Evolutionary conservation across 2,797 vertebrate species (phyloP).

Genomic region (Premnoplex brunnescens): DNA sequence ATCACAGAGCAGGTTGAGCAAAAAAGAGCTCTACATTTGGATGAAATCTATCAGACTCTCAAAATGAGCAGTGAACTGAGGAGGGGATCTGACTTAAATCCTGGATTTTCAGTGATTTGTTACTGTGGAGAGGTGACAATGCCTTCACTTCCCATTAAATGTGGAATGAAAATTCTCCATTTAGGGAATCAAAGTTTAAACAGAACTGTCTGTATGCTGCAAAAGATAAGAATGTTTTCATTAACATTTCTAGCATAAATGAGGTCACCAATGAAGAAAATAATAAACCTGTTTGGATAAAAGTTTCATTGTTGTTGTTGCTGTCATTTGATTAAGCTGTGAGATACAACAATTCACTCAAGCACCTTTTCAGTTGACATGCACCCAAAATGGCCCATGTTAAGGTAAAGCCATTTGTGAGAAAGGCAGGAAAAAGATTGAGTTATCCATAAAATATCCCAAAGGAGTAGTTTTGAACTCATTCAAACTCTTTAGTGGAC

Average conservation of each 20-base stretch:
- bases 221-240: background rate
- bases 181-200: background rate
- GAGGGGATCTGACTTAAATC: background rate
- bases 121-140: background rate
- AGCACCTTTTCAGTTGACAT: background rate
- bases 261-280: background rate
- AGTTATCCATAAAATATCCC: background rate
- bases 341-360: background rate
- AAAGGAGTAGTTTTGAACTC: background rate
- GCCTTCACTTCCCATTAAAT: rapidly evolving
- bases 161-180: background rate
- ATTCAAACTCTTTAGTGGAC: background rate
- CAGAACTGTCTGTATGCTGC: rapidly evolving
- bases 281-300: background rate
- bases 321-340: background rate
- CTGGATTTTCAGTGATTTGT: background rate
- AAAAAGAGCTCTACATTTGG: background rate
- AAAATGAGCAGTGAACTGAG: background rate
- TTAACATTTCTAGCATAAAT: background rate
- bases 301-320: background rate
- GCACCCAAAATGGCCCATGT: background rate
- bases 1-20: rapidly evolving
- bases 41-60: background rate
- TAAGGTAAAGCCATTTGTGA: background rate
- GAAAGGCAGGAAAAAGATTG: background rate